Base-by-base conservation (phyloP, 1,140 invertebrate species). In the Lasaia peninsularis region DNA sequence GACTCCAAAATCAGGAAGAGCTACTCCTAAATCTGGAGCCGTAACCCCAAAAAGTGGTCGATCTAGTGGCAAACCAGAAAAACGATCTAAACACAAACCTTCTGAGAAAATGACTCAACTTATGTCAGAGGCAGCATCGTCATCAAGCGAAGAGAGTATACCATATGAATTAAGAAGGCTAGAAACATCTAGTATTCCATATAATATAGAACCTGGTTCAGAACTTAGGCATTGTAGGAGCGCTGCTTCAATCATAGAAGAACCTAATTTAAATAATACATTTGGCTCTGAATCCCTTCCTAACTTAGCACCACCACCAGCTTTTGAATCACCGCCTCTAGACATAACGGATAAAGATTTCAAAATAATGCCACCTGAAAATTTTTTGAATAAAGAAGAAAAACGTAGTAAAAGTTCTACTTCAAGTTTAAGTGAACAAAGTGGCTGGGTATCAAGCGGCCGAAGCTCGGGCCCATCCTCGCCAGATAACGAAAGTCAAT, bases 391-490 rank as follows among this genome's bases (percentile, higher is more conserved):
- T 56, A 86, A 86, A 73, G 80, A 89, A 56, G 80, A 88, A 54
- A 83, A 87, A 54, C 62, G 61, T 44, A 89, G 70, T 60, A 85
- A 73, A 67, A 92, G 91, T 63, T 93, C 92, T 12, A 94, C 93
- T 0, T 94, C 93, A 2, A 94, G 94, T 55, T 85, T 94, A 20
- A 94, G 93, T 65, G 94, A 94, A 80, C 93, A 94, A 79, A 94
- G 93, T 64, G 94, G 94, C 0, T 95, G 94, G 93, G 93, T 95
- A 1, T 94, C 93, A 49, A 94, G 94, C 83, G 92, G 83, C 67
- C 91, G 89, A 62, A 94, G 89, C 78, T 93, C 90, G 34, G 91
- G 79, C 32, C 90, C 88, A 53, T 92, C 89, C 40, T 89, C 91
- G 52, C 91, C 91, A 2, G 91, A 92, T 64, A 91, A 86, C 69